Percentiles rank a stretch among this genome's conserved stretches.
Evolutionary conservation across 2,113 vertebrate genomes (phyloP).

Genomic region (Pollimyrus isidori): DNA sequence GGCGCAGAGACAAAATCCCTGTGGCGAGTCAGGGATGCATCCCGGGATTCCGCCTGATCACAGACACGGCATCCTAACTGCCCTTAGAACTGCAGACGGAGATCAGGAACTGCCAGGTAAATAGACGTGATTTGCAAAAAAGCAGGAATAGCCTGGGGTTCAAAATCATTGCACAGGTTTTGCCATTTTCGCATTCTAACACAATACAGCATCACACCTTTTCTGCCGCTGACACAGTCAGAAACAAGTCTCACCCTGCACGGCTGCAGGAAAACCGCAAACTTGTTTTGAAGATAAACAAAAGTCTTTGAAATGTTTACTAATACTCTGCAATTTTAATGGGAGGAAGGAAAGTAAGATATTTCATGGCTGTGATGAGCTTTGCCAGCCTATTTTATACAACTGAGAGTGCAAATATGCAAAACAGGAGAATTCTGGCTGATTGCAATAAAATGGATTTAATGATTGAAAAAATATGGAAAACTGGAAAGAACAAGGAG

Average conservation of each 20-base stretch:
- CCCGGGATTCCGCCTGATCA: background rate
- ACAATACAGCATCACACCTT: background rate
- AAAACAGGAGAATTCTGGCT: background rate
- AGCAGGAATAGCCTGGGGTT: background rate
- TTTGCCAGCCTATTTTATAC: background rate
- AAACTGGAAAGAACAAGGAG: background rate
- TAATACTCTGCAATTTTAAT: background rate
- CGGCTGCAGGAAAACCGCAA: background rate
- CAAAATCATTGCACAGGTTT: background rate
- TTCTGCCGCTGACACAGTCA: background rate
- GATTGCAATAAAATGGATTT: background rate
- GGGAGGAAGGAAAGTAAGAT: background rate
- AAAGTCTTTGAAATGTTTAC: background rate
- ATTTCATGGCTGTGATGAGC: background rate
- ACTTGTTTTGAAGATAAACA: background rate
- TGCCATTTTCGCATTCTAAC: background rate
- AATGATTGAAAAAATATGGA: background rate
- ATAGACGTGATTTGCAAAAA: background rate
- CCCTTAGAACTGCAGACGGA: background rate
- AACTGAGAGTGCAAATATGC: background rate
- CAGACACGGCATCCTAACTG: background rate
- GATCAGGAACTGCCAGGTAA: background rate
- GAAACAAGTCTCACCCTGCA: background rate
- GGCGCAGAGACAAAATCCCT: background rate
- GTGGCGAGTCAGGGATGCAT: background rate